phyloP scores from a whole-genome alignment of 2,888 invertebrate species.

The Glyphotaelius pellucidus region DNA sequence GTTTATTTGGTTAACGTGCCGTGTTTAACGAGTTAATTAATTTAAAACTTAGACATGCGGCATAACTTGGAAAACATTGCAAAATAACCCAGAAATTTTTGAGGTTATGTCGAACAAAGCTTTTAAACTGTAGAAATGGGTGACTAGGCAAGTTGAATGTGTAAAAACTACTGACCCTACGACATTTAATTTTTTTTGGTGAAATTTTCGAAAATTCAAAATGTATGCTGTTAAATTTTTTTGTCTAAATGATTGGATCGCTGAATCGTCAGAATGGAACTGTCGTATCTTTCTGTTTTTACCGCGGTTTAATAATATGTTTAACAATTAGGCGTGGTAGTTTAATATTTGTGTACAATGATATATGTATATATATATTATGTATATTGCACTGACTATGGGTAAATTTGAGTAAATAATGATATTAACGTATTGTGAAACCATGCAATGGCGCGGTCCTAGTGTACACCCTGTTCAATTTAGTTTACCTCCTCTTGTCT shows the following conservation, averaged over 20 bases:
- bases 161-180: background rate
- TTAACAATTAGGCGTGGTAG: background rate
- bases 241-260: background rate
- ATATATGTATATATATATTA: background rate
- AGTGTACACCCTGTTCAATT: slow-evolving; percentile 8
- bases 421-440: slow-evolving; percentile 12
- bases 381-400: slow-evolving; percentile 2
- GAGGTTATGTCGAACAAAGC: background rate
- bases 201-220: background rate
- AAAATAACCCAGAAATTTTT: background rate
- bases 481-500: slow-evolving; percentile 33
- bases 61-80: background rate
- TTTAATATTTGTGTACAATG: background rate
- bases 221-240: background rate
- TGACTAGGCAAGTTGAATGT: background rate
- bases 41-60: background rate
- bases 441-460: background rate
- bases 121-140: background rate
- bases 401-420: slow-evolving; percentile 29
- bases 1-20: background rate
- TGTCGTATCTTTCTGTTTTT: background rate
- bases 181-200: background rate
- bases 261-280: background rate
- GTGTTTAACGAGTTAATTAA: background rate
- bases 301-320: background rate